These are phyloP conservation scores for Drosophila fuyamai DNA, from an alignment of 1,140 invertebrate genomes.

Conservation along the genomic window DNA sequence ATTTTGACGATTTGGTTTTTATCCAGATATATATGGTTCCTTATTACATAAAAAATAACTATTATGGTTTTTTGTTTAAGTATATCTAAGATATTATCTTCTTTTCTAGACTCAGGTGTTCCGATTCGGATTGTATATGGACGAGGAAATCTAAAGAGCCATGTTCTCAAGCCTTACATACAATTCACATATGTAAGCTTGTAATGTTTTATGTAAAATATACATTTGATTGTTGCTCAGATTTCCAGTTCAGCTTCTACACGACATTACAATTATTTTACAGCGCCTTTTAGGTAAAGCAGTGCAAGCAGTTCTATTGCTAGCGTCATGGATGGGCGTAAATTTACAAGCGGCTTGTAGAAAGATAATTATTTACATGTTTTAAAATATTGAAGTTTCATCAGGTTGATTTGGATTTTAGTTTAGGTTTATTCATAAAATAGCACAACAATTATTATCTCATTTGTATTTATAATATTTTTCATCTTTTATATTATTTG, in stretches of 20 bases:
- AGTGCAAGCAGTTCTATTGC: slow-evolving; percentile 7
- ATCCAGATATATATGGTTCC: background rate
- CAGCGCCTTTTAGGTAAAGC: slow-evolving; percentile 5
- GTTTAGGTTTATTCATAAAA: slow-evolving; percentile 70
- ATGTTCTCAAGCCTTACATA: background rate
- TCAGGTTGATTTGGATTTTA: slow-evolving; percentile 28
- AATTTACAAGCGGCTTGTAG: slow-evolving; percentile 9
- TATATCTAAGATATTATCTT: background rate
- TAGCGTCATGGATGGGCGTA: slow-evolving; percentile 5
- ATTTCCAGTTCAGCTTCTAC: background rate
- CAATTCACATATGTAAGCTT: background rate
- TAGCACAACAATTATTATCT: slow-evolving; percentile 64
- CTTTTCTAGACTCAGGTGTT: no score
- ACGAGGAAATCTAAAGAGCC: no score
- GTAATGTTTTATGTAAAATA: no score
- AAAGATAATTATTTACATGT: slow-evolving; percentile 1
- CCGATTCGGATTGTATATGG: no score
- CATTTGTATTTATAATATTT: slow-evolving; percentile 51
- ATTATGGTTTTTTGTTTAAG: background rate
- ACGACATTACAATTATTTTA: background rate
- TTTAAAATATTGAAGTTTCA: slow-evolving; percentile 15
- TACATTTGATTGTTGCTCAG: no score
- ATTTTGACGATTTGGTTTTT: background rate
- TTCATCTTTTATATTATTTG: slow-evolving; percentile 65
- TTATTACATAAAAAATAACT: background rate